These are phyloP conservation scores for Drosophila multiciliata DNA, from an alignment of 2,888 invertebrate species.

Conservation along the genomic window DNA sequence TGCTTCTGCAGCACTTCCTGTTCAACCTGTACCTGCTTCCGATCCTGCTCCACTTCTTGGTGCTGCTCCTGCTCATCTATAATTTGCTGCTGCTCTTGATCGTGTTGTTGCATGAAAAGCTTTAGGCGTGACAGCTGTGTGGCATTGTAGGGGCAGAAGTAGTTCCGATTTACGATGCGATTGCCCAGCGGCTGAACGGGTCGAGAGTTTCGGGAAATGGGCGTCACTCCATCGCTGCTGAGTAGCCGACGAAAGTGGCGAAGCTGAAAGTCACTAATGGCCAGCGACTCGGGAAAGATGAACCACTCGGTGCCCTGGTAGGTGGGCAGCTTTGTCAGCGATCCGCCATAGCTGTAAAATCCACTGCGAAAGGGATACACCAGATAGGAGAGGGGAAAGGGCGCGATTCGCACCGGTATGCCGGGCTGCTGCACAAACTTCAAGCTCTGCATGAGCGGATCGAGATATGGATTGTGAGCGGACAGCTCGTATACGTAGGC, in stretches of 20 bases:
- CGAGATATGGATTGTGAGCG: constrained; percentile 86
- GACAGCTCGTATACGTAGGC: constrained; percentile 86
- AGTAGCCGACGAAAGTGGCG: constrained; percentile 82
- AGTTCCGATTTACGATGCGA: constrained; percentile 76
- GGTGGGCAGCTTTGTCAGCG: constrained; percentile 87
- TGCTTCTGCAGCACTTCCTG: constrained; percentile 2
- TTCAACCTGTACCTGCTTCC: constrained; percentile 11
- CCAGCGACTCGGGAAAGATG: constrained; percentile 86
- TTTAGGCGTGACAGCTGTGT: constrained; percentile 53
- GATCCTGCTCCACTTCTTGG: constrained; percentile 14
- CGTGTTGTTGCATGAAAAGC: constrained; percentile 46
- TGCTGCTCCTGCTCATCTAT: constrained; percentile 16
- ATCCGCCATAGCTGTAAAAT: constrained; percentile 87
- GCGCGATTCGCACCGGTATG: constrained; percentile 84
- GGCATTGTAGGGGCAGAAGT: constrained; percentile 77
- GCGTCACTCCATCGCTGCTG: constrained; percentile 72
- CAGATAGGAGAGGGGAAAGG: constrained; percentile 87
- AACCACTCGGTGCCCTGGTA: constrained; percentile 88
- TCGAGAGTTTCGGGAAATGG: constrained; percentile 83
- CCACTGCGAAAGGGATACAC: constrained; percentile 86
- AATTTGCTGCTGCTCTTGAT: constrained; percentile 20
- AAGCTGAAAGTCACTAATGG: constrained; percentile 86
- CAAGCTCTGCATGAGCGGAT: constrained; percentile 86
- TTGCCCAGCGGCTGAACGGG: constrained; percentile 82
- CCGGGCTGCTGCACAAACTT: constrained; percentile 85